These are phyloP conservation scores for Acridotheres tristis DNA, from an alignment of 2,797 vertebrate genomes.

Conservation along the genomic window DNA sequence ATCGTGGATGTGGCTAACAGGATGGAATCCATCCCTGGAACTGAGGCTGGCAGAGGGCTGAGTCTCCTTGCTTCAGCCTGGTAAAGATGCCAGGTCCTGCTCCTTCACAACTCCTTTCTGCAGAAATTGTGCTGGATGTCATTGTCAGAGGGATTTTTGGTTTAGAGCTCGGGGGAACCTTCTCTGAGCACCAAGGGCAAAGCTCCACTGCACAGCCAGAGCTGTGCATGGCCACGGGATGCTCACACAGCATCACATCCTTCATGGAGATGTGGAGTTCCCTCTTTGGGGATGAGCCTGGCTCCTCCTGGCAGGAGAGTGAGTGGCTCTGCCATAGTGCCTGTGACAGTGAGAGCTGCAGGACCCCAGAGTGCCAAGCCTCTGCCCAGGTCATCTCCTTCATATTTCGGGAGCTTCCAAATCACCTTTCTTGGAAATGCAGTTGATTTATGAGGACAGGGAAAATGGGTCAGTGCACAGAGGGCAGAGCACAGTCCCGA, in stretches of 20 bases:
- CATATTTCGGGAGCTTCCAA: rapidly evolving
- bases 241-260: rapidly evolving
- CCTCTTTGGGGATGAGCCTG: rapidly evolving
- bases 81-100: not conserved
- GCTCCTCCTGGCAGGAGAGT: not conserved
- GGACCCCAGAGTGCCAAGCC: not conserved
- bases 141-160: not conserved
- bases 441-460: rapidly evolving
- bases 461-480: rapidly evolving
- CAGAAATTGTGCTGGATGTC: rapidly evolving
- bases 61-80: not conserved
- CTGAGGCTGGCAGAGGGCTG: not conserved
- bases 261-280: rapidly evolving
- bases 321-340: rapidly evolving
- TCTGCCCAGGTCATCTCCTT: not conserved
- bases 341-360: not conserved
- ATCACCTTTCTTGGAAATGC: not conserved
- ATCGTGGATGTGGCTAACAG: rapidly evolving
- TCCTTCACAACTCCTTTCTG: not conserved
- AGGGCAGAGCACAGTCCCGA: rapidly evolving
- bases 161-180: rapidly evolving
- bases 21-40: not conserved
- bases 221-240: rapidly evolving
- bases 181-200: not conserved
- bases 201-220: rapidly evolving